phyloP scores from a whole-genome alignment of 2,113 vertebrate species.

The Carassius gibelio region DNA sequence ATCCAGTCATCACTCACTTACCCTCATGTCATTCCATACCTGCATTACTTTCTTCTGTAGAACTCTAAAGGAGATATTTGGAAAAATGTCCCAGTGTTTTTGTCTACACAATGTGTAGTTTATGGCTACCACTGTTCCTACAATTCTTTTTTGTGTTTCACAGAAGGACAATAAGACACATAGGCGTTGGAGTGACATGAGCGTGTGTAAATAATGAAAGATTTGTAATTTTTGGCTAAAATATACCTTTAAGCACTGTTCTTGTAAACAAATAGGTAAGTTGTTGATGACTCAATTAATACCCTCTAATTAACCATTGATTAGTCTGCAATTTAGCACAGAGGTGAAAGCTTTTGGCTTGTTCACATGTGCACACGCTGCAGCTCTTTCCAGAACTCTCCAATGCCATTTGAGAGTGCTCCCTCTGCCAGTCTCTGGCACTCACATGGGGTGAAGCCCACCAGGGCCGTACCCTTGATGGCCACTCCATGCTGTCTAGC shows the following conservation, averaged over 20 bases:
- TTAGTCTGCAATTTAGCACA: not conserved
- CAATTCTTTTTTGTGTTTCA: not conserved
- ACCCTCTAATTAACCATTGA: not conserved
- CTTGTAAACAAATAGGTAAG: not conserved
- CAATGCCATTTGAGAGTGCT: slow-evolving; percentile 67
- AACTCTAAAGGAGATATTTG: not conserved
- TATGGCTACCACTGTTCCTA: not conserved
- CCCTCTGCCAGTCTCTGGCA: slow-evolving; percentile 71
- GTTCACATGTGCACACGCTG: slow-evolving; percentile 68
- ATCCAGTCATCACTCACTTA: not conserved
- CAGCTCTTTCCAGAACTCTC: slow-evolving; percentile 76
- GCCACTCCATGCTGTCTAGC: slow-evolving; percentile 60
- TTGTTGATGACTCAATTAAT: not conserved
- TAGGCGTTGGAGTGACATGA: not conserved
- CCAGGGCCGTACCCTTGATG: slow-evolving; percentile 65
- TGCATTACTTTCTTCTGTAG: not conserved
- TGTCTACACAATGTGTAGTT: not conserved
- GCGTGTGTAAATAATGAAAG: not conserved
- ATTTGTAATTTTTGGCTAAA: not conserved
- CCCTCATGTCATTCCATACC: not conserved
- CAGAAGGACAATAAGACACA: not conserved
- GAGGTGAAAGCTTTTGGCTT: not conserved
- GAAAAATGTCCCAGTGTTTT: not conserved
- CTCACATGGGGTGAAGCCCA: slow-evolving; percentile 74
- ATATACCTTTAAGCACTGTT: not conserved